Conservation (phyloP, 2,113 vertebrate species). For the Coreoperca whiteheadi region DNA sequence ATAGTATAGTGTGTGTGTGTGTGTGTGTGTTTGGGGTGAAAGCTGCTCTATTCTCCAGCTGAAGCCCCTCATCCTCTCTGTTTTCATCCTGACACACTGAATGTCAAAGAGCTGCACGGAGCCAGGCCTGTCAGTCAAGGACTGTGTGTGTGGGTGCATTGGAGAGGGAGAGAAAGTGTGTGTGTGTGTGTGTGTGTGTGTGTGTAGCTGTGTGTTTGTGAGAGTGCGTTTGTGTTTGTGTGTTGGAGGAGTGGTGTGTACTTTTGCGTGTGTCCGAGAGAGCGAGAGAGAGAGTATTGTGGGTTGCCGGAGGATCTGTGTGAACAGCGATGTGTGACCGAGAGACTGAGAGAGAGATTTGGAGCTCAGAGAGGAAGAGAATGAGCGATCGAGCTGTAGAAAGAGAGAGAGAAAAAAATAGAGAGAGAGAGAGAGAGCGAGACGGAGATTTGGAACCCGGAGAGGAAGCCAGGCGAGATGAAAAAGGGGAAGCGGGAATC, state of each 20-base stretch:
- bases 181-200: conserved; percentile 9
- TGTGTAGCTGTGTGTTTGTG: conserved; percentile 20
- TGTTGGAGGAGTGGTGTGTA: not conserved
- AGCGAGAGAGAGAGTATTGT: conserved; percentile 19
- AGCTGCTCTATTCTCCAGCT: conserved; percentile 53
- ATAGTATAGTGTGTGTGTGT: conserved; percentile 4
- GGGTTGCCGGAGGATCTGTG: conserved; percentile 65
- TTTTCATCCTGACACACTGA: conserved; percentile 57
- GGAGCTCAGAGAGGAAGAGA: conserved; percentile 45
- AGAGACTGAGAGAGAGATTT: conserved; percentile 62
- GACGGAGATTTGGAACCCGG: conserved; percentile 10
- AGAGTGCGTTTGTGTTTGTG: conserved; percentile 13
- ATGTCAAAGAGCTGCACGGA: conserved; percentile 62
- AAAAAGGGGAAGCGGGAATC: not conserved
- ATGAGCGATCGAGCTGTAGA: not conserved
- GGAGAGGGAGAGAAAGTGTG: not conserved
- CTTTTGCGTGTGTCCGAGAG: conserved; percentile 15
- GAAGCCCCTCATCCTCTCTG: conserved; percentile 63
- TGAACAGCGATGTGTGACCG: conserved; percentile 71
- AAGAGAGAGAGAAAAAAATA: not conserved
- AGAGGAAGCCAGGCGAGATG: conserved; percentile 12
- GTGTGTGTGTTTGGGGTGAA: conserved; percentile 12
- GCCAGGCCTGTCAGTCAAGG: conserved; percentile 51
- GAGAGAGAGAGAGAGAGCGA: not conserved
- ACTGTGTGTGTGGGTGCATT: not conserved